Conservation (phyloP, 2,113 vertebrate genomes). For the Gambusia holbrooki region DNA sequence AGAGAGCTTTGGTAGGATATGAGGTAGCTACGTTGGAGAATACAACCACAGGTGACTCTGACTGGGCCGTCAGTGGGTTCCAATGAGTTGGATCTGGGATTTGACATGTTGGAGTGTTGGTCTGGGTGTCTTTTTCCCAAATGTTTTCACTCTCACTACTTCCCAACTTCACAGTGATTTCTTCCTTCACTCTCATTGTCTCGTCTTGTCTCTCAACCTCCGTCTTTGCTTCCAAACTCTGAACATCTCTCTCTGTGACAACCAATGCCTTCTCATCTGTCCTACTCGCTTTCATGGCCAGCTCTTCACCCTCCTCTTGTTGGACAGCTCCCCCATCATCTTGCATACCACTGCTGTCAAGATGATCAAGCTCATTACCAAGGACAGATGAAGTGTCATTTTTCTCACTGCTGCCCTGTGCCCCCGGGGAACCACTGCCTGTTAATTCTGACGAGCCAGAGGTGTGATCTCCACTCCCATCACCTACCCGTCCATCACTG, state of each 20-base stretch:
- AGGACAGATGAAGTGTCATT: constrained; percentile 34
- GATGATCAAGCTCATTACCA: constrained; percentile 30
- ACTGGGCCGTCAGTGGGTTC: constrained; percentile 38
- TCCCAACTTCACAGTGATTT: constrained; percentile 25
- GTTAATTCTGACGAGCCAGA: constrained; percentile 29
- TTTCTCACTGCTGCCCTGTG: constrained; percentile 14
- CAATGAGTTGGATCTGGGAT: constrained; percentile 35
- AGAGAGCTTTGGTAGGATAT: constrained; percentile 65
- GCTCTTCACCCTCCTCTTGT: constrained; percentile 6
- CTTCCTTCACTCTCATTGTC: constrained; percentile 23
- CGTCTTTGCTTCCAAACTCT: constrained; percentile 17
- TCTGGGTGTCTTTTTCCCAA: constrained; percentile 24
- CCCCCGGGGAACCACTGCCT: constrained; percentile 5
- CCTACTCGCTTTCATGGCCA: constrained; percentile 23
- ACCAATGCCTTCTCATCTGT: constrained; percentile 26
- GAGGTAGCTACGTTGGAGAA: constrained; percentile 74
- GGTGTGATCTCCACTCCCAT: constrained; percentile 29
- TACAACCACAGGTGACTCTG: constrained; percentile 38
- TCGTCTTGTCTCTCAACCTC: constrained; percentile 25
- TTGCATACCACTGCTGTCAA: constrained; percentile 12
- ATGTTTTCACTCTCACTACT: constrained; percentile 18
- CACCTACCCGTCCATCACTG: constrained; percentile 40
- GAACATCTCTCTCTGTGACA: constrained; percentile 22
- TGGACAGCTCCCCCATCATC: constrained; percentile 20
- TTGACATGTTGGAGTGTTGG: constrained; percentile 26